Base-by-base conservation (phyloP, 2,888 invertebrate species). In the Aquatica leii region DNA sequence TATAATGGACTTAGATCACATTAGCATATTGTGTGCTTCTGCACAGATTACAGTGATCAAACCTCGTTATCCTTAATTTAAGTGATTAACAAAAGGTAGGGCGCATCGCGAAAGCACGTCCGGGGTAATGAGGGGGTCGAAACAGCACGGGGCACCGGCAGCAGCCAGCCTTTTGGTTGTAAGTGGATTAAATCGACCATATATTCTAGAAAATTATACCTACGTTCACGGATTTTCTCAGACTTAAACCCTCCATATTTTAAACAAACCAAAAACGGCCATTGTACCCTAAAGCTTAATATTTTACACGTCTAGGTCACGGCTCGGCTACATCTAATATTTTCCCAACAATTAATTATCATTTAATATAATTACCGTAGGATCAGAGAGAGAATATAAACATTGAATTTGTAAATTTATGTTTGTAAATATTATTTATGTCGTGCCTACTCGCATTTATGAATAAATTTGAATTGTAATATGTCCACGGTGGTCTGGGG, bases 41-140 rank as follows among this genome's bases (percentile, higher is more conserved):
- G 62, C 63, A 69, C 62, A 66, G 69, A 70, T 69, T 67, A 64
- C 63, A 62, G 65, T 56, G 65, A 70, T 68, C 67, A 66, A 59
- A 57, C 59, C 68, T 73, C 69, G 70, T 73, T 73, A 73, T 71
- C 69, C 71, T 62, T 68, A 71, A 73, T 72, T 69, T 69, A 65
- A 69, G 70, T 69, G 69, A 71, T 72, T 72, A 73, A 66, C 66
- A 54, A 60, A 66, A 68, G 65, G 64, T 65, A 67, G 68, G 68
- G 65, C 69, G 35, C 18, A 15, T 43, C 14, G 43, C 11, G 18
- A 48, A 21, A 56, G 43, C 54, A 54, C 59, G 62, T 54, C 12
- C 43, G 20, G 11, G 41, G 8, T n/a, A 49, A 17, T 2, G 35
- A 18, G 37, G 63, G 68, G 66, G 65, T 65, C 63, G 59, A 55